These are phyloP conservation scores for Scyliorhinus canicula DNA, from an alignment of 2,797 vertebrate genomes.

Conservation along the genomic window DNA sequence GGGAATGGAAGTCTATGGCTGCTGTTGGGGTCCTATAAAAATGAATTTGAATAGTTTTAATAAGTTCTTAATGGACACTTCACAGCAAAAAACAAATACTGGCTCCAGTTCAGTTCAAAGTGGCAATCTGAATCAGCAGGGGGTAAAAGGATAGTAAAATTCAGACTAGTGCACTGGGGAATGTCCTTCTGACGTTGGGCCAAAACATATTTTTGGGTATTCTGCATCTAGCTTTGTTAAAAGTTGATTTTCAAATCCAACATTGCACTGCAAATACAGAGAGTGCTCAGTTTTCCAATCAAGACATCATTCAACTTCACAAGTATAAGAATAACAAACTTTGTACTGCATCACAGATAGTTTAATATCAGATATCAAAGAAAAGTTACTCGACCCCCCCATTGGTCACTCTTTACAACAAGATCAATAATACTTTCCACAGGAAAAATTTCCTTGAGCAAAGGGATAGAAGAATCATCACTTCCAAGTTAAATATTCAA, in stretches of 20 bases:
- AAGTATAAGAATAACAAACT: background rate
- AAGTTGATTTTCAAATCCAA: background rate
- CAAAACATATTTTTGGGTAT: background rate
- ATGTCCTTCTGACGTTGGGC: background rate
- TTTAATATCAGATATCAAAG: background rate
- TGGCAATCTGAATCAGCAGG: background rate
- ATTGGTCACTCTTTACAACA: background rate
- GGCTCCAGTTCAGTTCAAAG: background rate
- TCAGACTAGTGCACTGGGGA: background rate
- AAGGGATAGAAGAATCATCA: background rate
- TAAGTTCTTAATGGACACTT: background rate
- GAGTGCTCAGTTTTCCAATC: background rate
- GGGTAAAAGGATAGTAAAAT: background rate
- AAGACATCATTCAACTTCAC: background rate
- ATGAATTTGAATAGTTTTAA: background rate
- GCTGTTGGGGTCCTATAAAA: background rate
- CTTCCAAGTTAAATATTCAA: background rate
- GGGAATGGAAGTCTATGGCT: background rate
- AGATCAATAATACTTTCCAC: constrained; percentile 1
- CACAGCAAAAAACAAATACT: background rate
- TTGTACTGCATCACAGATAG: background rate
- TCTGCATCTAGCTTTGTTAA: background rate
- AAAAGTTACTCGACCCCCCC: background rate
- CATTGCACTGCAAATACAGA: background rate
- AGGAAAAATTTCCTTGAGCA: background rate